Evolutionary conservation across 2,113 vertebrate genomes (phyloP), one percentile per base, ranked within the genome.

Genomic region (Nibea albiflora): DNA sequence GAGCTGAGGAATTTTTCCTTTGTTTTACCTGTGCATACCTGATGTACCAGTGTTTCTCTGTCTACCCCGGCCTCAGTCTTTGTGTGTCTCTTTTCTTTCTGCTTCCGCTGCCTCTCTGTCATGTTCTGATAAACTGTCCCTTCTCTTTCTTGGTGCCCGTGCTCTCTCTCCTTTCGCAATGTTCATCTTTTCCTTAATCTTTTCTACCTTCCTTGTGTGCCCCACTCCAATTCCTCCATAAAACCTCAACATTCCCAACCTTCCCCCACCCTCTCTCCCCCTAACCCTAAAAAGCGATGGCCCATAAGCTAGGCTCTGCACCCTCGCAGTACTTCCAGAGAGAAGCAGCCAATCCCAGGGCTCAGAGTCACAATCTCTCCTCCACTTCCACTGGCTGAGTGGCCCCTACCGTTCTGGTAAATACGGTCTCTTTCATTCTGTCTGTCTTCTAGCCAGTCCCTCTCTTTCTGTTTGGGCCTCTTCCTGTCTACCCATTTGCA

Each of bases 241-340:
- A 90, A 77, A 84, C 71, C 63, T 89, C 69, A 64, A 88, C 72
- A 71, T 78, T 83, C 80, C 91, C 80, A 53, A 78, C 56, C 66
- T 73, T n/a, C 56, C 81, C n/a, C 44, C 60, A 26, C 24, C 24
- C 24, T 26, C 14, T 4, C 56, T 31, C 16, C 53, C 64, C 79
- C 44, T 46, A 46, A 46, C 78, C 78, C 73, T 53, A 84, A 89
- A 91, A 94, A 94, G 92, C 67, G 35, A 86, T 90, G 89, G 88
- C 88, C 87, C 88, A 92, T 93, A 94, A 90, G 86, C 90, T 94
- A 88, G 94, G 90, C 89, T 94, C 94, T 1, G 91, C 93, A 67
- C 92, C 92, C 85, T 94, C 93, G 89, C 94, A 95, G 93, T 95
- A 92, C 94, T 93, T 95, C 92, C 94, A 94, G 94, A 94, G 92